phyloP scores from a whole-genome alignment of 1,140 invertebrate species.

The Geopemphigus sp. region DNA sequence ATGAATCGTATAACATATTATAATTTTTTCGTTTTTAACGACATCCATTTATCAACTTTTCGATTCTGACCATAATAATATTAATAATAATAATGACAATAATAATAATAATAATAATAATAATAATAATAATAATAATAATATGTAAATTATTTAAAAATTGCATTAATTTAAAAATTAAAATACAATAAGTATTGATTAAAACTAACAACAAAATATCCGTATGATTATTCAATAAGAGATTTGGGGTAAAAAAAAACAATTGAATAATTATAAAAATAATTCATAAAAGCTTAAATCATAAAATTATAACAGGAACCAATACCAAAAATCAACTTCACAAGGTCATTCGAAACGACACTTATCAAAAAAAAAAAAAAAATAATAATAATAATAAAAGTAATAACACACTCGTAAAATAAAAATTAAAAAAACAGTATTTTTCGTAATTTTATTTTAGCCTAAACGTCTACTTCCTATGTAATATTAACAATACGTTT shows the following conservation, averaged over 20 bases:
- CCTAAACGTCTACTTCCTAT: slow-evolving; percentile 38
- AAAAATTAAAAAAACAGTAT: slow-evolving; percentile 18
- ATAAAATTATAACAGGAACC: slow-evolving; percentile 50
- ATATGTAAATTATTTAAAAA: slow-evolving; percentile 35
- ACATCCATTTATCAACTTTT: slow-evolving; percentile 26
- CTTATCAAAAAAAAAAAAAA: slow-evolving; percentile 31
- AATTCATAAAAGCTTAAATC: slow-evolving; percentile 39
- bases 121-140: slow-evolving; percentile 46
- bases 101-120: slow-evolving; percentile 39
- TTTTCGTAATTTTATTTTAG: slow-evolving; percentile 18
- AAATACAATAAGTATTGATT: slow-evolving; percentile 34
- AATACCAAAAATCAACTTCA: slow-evolving; percentile 50
- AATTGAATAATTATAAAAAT: slow-evolving; percentile 39
- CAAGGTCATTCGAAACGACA: slow-evolving; percentile 31
- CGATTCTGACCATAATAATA: slow-evolving; percentile 44
- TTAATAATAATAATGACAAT: slow-evolving; percentile 28
- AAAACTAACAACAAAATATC: slow-evolving; percentile 13
- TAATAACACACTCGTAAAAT: slow-evolving; percentile 40
- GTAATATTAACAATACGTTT: slow-evolving; percentile 45
- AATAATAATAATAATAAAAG: slow-evolving; percentile 41
- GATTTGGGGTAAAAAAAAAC: slow-evolving; percentile 18
- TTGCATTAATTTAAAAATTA: slow-evolving; percentile 37
- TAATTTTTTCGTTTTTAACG: slow-evolving; percentile 42
- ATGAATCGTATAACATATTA: slow-evolving; percentile 45
- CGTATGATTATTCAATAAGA: slow-evolving; percentile 20